Percentiles rank a stretch among this genome's conserved stretches.
These are phyloP conservation scores for Caenorhabditis latens DNA, from an alignment of 1,140 invertebrate genomes.

Conservation along the genomic window DNA sequence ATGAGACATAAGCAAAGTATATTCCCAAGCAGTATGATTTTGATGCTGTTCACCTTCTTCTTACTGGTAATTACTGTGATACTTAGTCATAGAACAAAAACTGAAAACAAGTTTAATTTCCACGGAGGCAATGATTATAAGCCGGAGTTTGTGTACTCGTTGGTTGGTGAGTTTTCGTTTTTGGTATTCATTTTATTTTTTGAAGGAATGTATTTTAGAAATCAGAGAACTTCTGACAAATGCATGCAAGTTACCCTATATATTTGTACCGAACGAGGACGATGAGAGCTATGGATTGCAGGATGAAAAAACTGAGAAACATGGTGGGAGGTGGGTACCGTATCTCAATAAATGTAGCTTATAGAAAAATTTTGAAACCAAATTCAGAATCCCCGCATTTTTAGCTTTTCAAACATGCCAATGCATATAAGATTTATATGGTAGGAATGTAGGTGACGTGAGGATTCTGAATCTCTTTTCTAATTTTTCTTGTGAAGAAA, in stretches of 20 bases:
- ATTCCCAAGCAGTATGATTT: slow-evolving; percentile 23
- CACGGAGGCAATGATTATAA: background rate
- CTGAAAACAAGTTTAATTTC: background rate
- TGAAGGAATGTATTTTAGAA: background rate
- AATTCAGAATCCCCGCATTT: too few relatives aligned
- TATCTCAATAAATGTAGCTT: too few relatives aligned
- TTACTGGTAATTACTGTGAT: background rate
- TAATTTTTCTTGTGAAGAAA: too few relatives aligned
- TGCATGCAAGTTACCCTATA: background rate
- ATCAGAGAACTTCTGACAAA: background rate
- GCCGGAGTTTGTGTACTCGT: slow-evolving; percentile 12
- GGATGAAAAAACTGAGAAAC: background rate
- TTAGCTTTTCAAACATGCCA: too few relatives aligned
- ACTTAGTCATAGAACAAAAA: background rate
- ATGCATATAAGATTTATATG: too few relatives aligned
- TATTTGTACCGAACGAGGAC: slow-evolving; percentile 12
- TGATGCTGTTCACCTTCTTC: background rate
- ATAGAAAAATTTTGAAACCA: too few relatives aligned
- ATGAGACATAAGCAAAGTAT: slow-evolving; percentile 10
- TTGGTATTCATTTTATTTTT: background rate
- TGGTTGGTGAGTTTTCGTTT: background rate
- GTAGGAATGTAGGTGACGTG: too few relatives aligned
- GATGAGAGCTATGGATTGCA: background rate
- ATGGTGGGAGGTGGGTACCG: background rate
- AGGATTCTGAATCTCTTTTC: too few relatives aligned